phyloP scores from a whole-genome alignment of 2,797 vertebrate genomes.

The Pipistrellus pipistrellus region DNA sequence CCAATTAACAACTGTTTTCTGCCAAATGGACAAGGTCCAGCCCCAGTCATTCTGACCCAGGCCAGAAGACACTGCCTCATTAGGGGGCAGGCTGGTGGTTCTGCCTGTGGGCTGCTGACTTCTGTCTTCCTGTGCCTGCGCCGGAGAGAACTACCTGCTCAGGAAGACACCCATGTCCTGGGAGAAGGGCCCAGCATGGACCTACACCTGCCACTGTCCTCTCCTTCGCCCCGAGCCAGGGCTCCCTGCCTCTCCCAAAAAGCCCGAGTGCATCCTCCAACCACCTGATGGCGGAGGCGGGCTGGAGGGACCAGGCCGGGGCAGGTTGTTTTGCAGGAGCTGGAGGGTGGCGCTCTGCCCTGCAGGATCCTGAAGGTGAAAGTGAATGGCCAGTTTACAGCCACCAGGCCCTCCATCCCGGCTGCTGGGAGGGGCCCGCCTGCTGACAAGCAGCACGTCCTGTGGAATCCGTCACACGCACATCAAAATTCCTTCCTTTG shows the following conservation, averaged over 20 bases:
- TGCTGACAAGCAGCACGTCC: accelerated
- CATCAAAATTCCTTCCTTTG: not conserved
- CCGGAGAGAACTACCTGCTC: not conserved
- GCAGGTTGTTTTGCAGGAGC: not conserved
- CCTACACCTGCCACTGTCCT: not conserved
- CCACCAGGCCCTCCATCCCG: not conserved
- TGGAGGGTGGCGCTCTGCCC: not conserved
- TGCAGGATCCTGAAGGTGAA: not conserved
- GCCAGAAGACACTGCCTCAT: not conserved
- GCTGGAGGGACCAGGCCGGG: accelerated
- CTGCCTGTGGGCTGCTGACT: no score
- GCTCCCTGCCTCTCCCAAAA: not conserved
- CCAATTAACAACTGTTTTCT: not conserved
- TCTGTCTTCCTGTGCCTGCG: no score
- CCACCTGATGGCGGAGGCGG: accelerated
- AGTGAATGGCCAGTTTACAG: no score
- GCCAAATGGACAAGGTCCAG: not conserved
- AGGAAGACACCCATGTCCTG: accelerated
- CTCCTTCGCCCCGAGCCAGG: accelerated
- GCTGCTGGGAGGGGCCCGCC: not conserved
- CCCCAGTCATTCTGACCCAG: not conserved
- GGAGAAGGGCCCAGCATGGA: not conserved
- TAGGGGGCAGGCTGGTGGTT: not conserved
- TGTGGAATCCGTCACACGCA: not conserved
- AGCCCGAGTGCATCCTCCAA: not conserved